Evolutionary conservation across 2,797 vertebrate genomes (phyloP).

Genomic region (Acanthurus tractus): DNA sequence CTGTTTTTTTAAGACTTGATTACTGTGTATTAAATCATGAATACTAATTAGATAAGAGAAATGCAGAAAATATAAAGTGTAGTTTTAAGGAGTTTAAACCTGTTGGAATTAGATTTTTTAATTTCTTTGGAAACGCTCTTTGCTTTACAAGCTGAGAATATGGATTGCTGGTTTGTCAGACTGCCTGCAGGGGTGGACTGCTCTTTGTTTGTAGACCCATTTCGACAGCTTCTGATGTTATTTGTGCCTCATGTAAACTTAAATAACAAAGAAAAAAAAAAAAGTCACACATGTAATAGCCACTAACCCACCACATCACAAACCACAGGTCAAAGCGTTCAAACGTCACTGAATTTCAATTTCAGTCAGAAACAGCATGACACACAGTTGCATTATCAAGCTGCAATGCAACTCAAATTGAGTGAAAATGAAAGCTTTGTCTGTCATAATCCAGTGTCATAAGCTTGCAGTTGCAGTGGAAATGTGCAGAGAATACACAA

Average conservation of each 20-base stretch:
- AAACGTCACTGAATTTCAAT: slow-evolving; percentile 9
- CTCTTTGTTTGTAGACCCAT: neutral
- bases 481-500: neutral
- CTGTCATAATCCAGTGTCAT: neutral
- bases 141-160: neutral
- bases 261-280: too few relatives aligned
- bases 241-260: neutral
- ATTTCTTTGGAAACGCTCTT: neutral
- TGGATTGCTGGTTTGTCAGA: neutral
- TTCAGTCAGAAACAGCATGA: slow-evolving; percentile 12
- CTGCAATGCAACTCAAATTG: neutral
- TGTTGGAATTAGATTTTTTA: neutral
- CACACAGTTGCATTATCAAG: neutral
- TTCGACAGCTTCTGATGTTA: neutral
- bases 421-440: neutral
- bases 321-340: neutral
- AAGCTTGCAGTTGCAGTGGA: too few relatives aligned
- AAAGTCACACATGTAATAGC: slow-evolving; percentile 17
- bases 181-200: neutral
- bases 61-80: neutral
- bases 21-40: neutral
- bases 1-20: neutral
- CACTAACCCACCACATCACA: slow-evolving; percentile 1
- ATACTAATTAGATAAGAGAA: neutral
- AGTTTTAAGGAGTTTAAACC: neutral